Evolutionary conservation across 2,113 vertebrate genomes (phyloP).

Genomic region (Trematocara nigrifrons): DNA sequence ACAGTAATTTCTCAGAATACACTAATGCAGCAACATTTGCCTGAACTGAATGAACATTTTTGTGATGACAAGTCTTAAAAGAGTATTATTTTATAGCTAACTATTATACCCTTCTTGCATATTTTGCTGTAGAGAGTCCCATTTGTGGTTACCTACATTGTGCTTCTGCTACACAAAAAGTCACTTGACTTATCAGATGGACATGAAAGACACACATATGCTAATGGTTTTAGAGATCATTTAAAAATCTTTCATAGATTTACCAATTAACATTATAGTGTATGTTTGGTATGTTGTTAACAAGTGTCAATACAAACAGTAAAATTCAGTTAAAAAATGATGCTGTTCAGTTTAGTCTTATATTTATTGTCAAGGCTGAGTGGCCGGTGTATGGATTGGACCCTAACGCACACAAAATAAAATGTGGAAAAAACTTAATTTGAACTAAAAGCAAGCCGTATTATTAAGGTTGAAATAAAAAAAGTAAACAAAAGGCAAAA

Average conservation of each 20-base stretch:
- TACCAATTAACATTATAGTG: neutral
- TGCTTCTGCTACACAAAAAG: neutral
- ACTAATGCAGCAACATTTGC: neutral
- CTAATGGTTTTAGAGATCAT: neutral
- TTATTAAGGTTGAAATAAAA: neutral
- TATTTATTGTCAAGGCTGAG: neutral
- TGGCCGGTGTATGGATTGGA: neutral
- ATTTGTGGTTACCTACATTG: neutral
- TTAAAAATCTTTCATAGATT: neutral
- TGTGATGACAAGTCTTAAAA: neutral
- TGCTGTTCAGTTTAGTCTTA: neutral
- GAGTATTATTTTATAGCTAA: neutral
- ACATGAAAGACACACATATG: neutral
- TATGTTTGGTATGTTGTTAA: neutral
- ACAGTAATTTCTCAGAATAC: neutral
- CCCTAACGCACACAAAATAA: neutral
- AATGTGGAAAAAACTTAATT: neutral
- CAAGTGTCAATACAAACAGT: neutral
- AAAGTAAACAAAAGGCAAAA: neutral
- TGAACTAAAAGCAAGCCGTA: neutral
- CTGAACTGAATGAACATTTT: neutral
- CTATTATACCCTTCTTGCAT: neutral
- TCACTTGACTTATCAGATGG: neutral
- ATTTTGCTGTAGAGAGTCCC: neutral
- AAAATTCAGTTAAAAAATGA: neutral